A percentile compares a stretch with the other conserved stretches of the same genome.
Evolutionary conservation across 2,797 vertebrate genomes (phyloP).

Genomic region (Phataginus tetradactyla): DNA sequence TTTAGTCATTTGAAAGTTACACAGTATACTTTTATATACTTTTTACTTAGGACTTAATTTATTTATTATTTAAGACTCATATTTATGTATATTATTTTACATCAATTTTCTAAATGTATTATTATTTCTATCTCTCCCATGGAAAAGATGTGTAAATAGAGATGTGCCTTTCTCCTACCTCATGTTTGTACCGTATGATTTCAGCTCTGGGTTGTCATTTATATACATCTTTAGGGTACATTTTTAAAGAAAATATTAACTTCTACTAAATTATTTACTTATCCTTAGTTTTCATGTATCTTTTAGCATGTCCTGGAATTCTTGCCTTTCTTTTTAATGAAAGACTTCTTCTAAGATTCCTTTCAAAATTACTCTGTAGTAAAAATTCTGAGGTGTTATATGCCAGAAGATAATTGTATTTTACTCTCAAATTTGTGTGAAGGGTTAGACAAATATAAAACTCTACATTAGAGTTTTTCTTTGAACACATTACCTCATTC

Average conservation of each 20-base stretch:
- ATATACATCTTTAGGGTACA: background rate
- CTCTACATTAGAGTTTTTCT: background rate
- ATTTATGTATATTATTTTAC: background rate
- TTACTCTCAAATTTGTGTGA: background rate
- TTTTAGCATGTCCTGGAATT: background rate
- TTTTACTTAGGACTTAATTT: background rate
- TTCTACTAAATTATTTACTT: background rate
- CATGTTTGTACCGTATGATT: background rate
- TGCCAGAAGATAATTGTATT: background rate
- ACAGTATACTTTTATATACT: background rate
- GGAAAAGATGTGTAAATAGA: background rate
- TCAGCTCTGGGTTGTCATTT: background rate
- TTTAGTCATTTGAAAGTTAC: background rate
- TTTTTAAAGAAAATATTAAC: constrained; percentile 15
- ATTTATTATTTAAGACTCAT: background rate
- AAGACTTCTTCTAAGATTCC: background rate
- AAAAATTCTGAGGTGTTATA: background rate
- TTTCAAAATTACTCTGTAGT: background rate
- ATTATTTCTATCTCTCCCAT: background rate
- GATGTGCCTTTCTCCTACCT: background rate
- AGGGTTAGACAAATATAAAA: background rate
- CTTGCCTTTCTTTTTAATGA: background rate
- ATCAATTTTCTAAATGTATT: background rate
- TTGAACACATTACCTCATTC: constrained; percentile 2
- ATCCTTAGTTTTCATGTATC: background rate